Conservation (phyloP, 35 echinoderm and acorn worm genomes). For the Anneissia japonica region DNA sequence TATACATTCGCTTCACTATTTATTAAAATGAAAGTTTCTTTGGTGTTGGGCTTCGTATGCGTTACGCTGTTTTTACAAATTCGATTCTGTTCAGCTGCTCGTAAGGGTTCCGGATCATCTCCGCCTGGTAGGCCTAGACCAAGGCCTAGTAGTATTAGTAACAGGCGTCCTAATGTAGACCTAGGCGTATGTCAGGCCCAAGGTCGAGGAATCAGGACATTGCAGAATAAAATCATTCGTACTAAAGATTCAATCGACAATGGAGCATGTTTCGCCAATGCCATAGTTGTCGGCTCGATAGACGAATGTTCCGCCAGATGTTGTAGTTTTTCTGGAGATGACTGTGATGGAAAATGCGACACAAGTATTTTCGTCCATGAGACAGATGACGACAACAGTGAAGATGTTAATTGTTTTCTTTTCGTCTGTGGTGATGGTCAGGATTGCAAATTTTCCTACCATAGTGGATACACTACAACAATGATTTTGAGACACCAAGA, state of each 20-base stretch:
- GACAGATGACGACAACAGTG: not conserved
- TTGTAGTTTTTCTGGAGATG: not conserved
- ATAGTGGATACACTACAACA: not conserved
- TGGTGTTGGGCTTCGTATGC: not conserved
- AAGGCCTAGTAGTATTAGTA: too few species aligned
- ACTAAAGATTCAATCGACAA: not conserved
- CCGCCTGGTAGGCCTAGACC: not conserved
- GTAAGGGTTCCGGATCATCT: not conserved
- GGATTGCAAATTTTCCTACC: not conserved
- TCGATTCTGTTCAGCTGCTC: not conserved
- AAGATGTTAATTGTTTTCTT: not conserved
- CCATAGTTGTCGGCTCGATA: not conserved
- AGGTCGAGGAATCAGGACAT: not conserved
- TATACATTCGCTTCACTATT: not conserved
- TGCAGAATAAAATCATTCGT: not conserved
- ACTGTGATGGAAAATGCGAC: not conserved
- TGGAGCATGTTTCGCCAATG: not conserved
- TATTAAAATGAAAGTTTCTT: not conserved
- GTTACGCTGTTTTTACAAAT: not conserved
- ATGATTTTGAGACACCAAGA: not conserved
- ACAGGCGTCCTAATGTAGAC: too few species aligned
- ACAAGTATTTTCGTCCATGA: not conserved
- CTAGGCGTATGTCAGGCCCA: not conserved
- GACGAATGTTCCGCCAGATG: not conserved
- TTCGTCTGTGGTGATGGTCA: not conserved